Conservation (phyloP, 2,113 vertebrate genomes). For the Reinhardtius hippoglossoides region DNA sequence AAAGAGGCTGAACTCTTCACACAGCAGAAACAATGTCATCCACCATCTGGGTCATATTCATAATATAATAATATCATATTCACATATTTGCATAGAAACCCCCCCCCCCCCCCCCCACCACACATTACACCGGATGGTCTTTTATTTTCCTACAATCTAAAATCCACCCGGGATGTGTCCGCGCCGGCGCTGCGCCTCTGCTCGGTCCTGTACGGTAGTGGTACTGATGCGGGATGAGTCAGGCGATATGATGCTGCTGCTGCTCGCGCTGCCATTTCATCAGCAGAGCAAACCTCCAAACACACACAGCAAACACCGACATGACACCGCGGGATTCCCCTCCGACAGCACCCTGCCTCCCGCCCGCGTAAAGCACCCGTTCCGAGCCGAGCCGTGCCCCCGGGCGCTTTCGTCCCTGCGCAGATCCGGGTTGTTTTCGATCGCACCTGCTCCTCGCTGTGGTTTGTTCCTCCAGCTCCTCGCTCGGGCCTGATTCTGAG, state of each 20-base stretch:
- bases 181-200: constrained; percentile 61
- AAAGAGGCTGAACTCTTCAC: too few species aligned
- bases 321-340: constrained; percentile 52
- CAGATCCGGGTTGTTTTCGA: not conserved
- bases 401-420: not conserved
- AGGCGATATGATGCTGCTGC: constrained; percentile 88
- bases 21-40: too few species aligned
- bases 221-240: constrained; percentile 93
- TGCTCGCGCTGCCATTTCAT: constrained; percentile 89
- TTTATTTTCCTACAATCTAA: not conserved
- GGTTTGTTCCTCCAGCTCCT: not conserved
- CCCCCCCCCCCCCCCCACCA: too few species aligned
- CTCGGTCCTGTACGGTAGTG: constrained; percentile 83
- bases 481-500: not conserved
- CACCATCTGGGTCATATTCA: too few species aligned
- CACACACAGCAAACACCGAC: constrained; percentile 43
- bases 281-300: constrained; percentile 78
- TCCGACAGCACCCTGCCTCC: constrained; percentile 15
- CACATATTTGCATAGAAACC: too few species aligned
- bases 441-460: not conserved
- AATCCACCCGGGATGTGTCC: too few species aligned
- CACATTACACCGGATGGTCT: not conserved
- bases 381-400: not conserved
- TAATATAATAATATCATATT: too few species aligned
- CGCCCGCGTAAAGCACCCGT: not conserved